Evolutionary conservation across 2,797 vertebrate species (phyloP).

Genomic region (Chelonia mydas): DNA sequence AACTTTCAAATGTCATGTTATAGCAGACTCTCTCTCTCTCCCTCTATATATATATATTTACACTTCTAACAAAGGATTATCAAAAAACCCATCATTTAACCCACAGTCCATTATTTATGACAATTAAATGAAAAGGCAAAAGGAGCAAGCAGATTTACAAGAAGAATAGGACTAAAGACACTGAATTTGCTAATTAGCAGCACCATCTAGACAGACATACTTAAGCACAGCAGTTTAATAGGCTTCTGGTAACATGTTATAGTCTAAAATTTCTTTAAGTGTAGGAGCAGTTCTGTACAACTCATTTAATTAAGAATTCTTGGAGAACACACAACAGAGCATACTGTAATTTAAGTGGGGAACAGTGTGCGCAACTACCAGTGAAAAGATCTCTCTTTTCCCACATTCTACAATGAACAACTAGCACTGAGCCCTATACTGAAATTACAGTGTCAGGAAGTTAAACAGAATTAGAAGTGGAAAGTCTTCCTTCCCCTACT

Average conservation of each 20-base stretch:
- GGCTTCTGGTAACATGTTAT: fast-evolving
- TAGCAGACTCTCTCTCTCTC: background rate
- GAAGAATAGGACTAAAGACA: background rate
- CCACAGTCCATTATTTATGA: slow-evolving; percentile 24
- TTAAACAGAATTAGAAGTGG: background rate
- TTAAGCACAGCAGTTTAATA: background rate
- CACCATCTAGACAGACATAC: background rate
- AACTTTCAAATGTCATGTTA: background rate
- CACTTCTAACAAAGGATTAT: background rate
- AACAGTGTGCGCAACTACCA: background rate
- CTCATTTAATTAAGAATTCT: fast-evolving
- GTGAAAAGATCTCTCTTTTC: fast-evolving
- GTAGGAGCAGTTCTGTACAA: fast-evolving
- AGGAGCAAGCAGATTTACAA: background rate
- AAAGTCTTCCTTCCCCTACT: background rate
- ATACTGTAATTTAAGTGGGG: fast-evolving
- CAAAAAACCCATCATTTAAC: background rate
- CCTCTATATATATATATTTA: background rate
- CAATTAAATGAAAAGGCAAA: slow-evolving; percentile 5
- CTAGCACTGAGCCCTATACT: background rate
- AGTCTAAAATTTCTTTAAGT: background rate
- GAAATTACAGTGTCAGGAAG: background rate
- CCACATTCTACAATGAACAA: background rate
- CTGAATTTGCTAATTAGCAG: background rate
- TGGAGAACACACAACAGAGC: fast-evolving